Evolutionary conservation across 2,113 vertebrate genomes (phyloP).

Genomic region (Sinocyclocheilus anshuiensis): DNA sequence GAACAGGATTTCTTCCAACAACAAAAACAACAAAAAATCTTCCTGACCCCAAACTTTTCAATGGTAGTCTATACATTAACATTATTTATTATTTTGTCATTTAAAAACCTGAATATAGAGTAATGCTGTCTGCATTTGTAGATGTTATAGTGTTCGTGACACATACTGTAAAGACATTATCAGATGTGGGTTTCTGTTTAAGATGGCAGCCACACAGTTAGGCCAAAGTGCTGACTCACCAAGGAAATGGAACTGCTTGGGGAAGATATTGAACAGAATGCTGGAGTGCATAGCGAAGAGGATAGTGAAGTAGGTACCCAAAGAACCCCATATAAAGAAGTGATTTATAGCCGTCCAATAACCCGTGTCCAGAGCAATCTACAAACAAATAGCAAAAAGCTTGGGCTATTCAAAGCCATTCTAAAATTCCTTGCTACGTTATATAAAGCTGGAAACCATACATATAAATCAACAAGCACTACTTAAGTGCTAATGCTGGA

Average conservation of each 20-base stretch:
- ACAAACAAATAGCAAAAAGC: conserved; percentile 47
- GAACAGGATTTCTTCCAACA: neutral
- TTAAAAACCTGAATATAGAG: neutral
- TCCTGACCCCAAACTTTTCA: neutral
- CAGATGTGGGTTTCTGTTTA: neutral
- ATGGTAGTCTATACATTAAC: neutral
- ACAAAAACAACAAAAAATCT: neutral
- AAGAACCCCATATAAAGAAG: conserved; percentile 94
- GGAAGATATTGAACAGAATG: conserved; percentile 88
- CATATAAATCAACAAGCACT: neutral
- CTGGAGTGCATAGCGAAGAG: conserved; percentile 91
- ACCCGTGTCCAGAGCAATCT: conserved; percentile 92
- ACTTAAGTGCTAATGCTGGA: neutral
- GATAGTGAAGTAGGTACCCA: conserved; percentile 87
- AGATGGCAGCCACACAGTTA: neutral
- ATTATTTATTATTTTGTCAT: neutral
- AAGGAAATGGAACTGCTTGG: conserved; percentile 92
- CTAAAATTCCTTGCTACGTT: neutral
- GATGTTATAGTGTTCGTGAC: neutral
- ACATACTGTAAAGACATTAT: neutral
- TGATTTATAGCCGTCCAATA: conserved; percentile 96
- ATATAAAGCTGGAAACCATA: neutral
- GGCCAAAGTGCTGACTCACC: conserved; percentile 74
- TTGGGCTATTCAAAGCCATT: neutral
- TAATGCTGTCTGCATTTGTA: neutral